phyloP scores from a whole-genome alignment of 2,888 invertebrate genomes.

The Dione vanillae region DNA sequence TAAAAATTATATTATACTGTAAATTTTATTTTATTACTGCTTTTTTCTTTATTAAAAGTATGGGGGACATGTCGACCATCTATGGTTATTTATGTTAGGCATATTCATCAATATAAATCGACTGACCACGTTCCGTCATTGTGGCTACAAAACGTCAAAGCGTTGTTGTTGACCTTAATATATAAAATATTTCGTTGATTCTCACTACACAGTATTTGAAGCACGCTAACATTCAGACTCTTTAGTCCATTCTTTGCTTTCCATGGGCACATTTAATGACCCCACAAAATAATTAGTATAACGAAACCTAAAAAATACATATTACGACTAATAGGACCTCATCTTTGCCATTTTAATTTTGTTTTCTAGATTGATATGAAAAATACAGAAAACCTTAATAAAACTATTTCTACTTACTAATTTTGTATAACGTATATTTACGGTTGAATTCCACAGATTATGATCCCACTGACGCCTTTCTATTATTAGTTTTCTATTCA shows the following conservation, averaged over 20 bases:
- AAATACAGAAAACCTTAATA: too few relatives aligned
- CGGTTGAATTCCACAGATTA: background rate
- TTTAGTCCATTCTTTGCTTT: too few relatives aligned
- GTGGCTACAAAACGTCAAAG: slow-evolving; percentile 7
- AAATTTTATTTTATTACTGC: background rate
- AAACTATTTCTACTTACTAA: too few relatives aligned
- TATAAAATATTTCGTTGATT: slow-evolving; percentile 6
- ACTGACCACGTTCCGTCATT: slow-evolving; percentile 13
- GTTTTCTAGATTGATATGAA: too few relatives aligned
- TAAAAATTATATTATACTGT: background rate
- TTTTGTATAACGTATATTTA: background rate
- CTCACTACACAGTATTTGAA: background rate
- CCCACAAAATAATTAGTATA: too few relatives aligned
- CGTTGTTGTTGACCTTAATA: slow-evolving; percentile 22
- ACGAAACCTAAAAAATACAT: too few relatives aligned
- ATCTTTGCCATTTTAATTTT: too few relatives aligned
- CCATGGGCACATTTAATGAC: too few relatives aligned
- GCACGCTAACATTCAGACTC: background rate
- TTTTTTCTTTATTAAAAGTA: background rate
- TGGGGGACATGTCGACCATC: background rate
- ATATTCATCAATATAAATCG: slow-evolving; percentile 17
- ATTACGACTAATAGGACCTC: too few relatives aligned
- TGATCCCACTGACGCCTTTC: background rate
- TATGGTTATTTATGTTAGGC: background rate
- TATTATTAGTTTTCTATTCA: background rate